Conservation (phyloP, 2,797 vertebrate genomes). For the Knipowitschia caucasica region DNA sequence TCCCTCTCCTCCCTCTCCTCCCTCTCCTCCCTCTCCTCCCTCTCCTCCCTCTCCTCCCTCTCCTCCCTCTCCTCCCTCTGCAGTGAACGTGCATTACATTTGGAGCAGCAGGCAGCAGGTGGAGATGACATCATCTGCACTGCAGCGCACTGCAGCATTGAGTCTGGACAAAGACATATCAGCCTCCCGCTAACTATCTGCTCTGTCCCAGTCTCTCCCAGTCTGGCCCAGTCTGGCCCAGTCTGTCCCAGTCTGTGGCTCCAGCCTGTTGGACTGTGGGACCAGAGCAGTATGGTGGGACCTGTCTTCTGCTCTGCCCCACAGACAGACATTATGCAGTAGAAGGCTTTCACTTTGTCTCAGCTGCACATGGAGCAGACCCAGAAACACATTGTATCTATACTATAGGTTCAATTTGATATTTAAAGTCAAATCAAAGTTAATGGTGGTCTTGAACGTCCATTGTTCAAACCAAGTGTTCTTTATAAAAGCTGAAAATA, state of each 20-base stretch:
- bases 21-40: slow-evolving; percentile 54
- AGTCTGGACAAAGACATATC: slow-evolving; percentile 84
- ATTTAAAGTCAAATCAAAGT: slow-evolving; percentile 9
- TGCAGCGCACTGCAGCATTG: slow-evolving; percentile 88
- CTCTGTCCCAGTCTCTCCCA: slow-evolving; percentile 20
- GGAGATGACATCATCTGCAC: slow-evolving; percentile 83
- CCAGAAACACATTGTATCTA: slow-evolving; percentile 20
- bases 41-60: slow-evolving; percentile 31
- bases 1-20: slow-evolving; percentile 43
- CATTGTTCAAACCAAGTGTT: slow-evolving; percentile 41
- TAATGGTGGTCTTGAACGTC: slow-evolving; percentile 33
- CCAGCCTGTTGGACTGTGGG: slow-evolving; percentile 31
- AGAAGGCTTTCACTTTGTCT: slow-evolving; percentile 27
- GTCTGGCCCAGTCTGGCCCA: not conserved
- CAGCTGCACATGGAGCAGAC: slow-evolving; percentile 23
- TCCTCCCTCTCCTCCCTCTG: slow-evolving; percentile 75
- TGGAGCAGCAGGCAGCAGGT: slow-evolving; percentile 80
- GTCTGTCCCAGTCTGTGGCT: slow-evolving; percentile 19
- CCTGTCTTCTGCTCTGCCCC: slow-evolving; percentile 41
- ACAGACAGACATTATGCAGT: slow-evolving; percentile 23
- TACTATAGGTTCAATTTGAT: slow-evolving; percentile 9
- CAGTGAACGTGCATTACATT: slow-evolving; percentile 80
- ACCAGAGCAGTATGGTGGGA: slow-evolving; percentile 43
- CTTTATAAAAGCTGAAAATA: slow-evolving; percentile 47
- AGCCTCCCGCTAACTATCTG: slow-evolving; percentile 68